Percentiles rank a stretch among this genome's conserved stretches.
Evolutionary conservation across 1,140 invertebrate species (phyloP).

Genomic region (Phortica variegata): DNA sequence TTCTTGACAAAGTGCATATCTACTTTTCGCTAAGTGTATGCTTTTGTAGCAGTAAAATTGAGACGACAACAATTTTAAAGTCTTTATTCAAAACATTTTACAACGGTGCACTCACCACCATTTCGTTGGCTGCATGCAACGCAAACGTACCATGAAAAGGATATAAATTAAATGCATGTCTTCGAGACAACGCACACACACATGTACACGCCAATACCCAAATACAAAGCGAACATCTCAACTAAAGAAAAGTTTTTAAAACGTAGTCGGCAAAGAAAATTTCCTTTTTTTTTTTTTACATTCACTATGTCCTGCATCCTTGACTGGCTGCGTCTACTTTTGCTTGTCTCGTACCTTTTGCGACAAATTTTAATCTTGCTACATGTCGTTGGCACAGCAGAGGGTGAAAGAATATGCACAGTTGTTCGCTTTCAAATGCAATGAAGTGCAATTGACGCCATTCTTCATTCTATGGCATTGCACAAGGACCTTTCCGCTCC

Average conservation of each 20-base stretch:
- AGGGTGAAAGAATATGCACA: neutral
- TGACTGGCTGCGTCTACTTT: no score
- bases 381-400: no score
- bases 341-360: no score
- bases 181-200: constrained; percentile 4
- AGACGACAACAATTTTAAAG: no score
- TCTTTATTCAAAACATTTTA: no score
- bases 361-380: no score
- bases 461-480: neutral
- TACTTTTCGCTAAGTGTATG: no score
- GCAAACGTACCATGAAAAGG: constrained; percentile 17
- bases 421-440: constrained; percentile 6
- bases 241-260: constrained; percentile 26
- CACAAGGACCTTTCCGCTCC: constrained; percentile 1
- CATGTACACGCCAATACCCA: neutral
- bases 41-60: no score
- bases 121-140: no score
- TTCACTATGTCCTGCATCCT: no score
- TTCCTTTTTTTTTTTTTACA: neutral
- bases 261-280: constrained; percentile 3
- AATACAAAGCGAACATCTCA: constrained; percentile 21
- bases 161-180: constrained; percentile 39
- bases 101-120: no score
- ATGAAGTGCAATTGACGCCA: constrained; percentile 11
- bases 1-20: no score